Evolutionary conservation across 2,888 invertebrate species (phyloP).

Genomic region (Acleris holmiana): DNA sequence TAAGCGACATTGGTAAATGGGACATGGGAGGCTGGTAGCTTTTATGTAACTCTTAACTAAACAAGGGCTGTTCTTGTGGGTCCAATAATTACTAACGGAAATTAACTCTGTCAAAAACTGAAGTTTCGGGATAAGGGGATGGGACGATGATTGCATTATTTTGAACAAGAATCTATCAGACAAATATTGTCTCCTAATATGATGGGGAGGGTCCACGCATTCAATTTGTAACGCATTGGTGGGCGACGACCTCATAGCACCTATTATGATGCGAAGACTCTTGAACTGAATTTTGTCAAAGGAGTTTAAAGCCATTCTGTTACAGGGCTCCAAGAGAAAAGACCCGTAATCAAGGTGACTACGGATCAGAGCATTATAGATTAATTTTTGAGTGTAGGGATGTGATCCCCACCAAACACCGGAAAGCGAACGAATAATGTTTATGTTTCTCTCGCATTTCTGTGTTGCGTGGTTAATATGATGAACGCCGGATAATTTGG

Average conservation of each 20-base stretch:
- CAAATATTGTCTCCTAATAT: conserved; percentile 11
- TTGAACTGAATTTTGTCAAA: conserved; percentile 3
- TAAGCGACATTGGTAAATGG: not conserved
- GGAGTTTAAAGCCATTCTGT: not conserved
- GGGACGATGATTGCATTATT: not conserved
- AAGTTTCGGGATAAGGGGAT: conserved; percentile 7
- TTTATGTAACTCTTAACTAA: not conserved
- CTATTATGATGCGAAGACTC: conserved; percentile 1
- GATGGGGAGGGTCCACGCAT: not conserved
- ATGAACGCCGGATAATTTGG: conserved; percentile 27
- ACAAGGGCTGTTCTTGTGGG: conserved; percentile 4
- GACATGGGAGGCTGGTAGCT: not conserved
- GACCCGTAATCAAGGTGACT: conserved; percentile 6
- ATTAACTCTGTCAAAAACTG: not conserved
- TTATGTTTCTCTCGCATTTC: conserved; percentile 41
- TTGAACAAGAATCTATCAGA: not conserved
- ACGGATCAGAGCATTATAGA: conserved; percentile 5
- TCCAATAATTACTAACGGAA: not conserved
- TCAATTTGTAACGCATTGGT: not conserved
- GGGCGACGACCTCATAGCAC: not conserved
- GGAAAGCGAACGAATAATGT: conserved; percentile 36
- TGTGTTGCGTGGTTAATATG: conserved; percentile 31
- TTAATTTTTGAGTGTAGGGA: conserved; percentile 11
- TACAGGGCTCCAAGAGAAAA: conserved; percentile 11
- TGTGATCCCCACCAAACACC: conserved; percentile 12